Evolutionary conservation across 2,888 invertebrate species (phyloP).

Genomic region (Chymomyza amoena): DNA sequence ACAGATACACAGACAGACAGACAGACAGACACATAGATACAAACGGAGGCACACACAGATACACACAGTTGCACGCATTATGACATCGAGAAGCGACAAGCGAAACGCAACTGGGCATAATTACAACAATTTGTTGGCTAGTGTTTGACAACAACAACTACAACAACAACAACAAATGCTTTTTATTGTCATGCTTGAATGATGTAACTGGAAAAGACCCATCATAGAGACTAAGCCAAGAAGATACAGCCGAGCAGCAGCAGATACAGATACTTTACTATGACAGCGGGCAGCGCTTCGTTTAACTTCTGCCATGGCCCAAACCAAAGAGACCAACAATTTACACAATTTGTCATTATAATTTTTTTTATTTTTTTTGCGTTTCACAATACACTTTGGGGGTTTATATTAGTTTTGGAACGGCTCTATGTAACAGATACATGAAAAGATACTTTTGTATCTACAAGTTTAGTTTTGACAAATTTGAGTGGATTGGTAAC

Average conservation of each 20-base stretch:
- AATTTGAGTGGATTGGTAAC: too few species aligned
- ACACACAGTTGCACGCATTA: conserved; percentile 49
- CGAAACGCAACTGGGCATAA: conserved; percentile 67
- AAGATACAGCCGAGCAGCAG: background rate
- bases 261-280: background rate
- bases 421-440: too few species aligned
- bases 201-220: conserved; percentile 63
- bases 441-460: too few species aligned
- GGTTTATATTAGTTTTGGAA: background rate
- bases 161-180: conserved; percentile 27
- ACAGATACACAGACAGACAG: conserved; percentile 1
- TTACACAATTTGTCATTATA: background rate
- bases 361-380: background rate
- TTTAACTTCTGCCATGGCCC: background rate
- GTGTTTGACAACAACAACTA: conserved; percentile 59
- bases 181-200: conserved; percentile 70
- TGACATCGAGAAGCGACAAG: conserved; percentile 71
- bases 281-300: background rate
- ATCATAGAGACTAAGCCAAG: background rate
- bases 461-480: too few species aligned
- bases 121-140: conserved; percentile 72
- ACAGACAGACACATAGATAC: conserved; percentile 9
- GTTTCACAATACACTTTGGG: background rate
- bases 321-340: background rate
- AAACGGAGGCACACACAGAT: conserved; percentile 19